Conservation (phyloP, 2,113 vertebrate species). For the Nothobranchius furzeri region DNA sequence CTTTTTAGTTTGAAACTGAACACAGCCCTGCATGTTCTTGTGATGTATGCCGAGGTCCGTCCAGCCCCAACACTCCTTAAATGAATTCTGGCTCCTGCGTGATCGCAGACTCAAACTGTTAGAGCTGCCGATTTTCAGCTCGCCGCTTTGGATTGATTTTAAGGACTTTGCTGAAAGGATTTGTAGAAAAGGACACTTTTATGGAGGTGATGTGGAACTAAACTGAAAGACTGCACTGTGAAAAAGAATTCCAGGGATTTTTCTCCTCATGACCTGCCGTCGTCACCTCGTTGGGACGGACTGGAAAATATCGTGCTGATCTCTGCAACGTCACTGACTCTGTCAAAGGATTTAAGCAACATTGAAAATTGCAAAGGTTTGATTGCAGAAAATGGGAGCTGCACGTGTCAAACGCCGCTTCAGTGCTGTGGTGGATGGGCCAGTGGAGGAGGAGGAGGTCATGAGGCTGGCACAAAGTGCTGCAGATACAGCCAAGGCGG, state of each 20-base stretch:
- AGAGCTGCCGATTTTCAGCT: constrained; percentile 19
- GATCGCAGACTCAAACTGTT: constrained; percentile 15
- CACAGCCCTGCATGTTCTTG: constrained; percentile 53
- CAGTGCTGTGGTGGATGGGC: constrained; percentile 80
- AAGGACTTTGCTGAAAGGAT: constrained; percentile 12
- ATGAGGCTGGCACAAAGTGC: constrained; percentile 81
- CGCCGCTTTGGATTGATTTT: background rate
- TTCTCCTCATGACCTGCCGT: background rate
- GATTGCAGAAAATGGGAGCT: constrained; percentile 70
- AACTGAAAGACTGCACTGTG: constrained; percentile 12
- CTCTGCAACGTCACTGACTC: constrained; percentile 2
- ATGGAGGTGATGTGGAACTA: background rate
- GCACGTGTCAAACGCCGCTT: constrained; percentile 82
- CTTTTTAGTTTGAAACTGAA: constrained; percentile 32
- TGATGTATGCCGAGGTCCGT: constrained; percentile 20
- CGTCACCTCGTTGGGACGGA: constrained; percentile 27
- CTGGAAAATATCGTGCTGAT: constrained; percentile 9
- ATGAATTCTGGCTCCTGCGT: background rate
- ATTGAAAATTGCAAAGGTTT: constrained; percentile 20
- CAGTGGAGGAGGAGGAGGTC: constrained; percentile 81
- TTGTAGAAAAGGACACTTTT: constrained; percentile 7
- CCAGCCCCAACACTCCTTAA: constrained; percentile 5
- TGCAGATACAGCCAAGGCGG: constrained; percentile 65
- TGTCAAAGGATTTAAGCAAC: constrained; percentile 15
- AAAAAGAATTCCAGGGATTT: constrained; percentile 4